Conservation (phyloP, 2,888 invertebrate genomes). For the Xestia rhomboidea region DNA sequence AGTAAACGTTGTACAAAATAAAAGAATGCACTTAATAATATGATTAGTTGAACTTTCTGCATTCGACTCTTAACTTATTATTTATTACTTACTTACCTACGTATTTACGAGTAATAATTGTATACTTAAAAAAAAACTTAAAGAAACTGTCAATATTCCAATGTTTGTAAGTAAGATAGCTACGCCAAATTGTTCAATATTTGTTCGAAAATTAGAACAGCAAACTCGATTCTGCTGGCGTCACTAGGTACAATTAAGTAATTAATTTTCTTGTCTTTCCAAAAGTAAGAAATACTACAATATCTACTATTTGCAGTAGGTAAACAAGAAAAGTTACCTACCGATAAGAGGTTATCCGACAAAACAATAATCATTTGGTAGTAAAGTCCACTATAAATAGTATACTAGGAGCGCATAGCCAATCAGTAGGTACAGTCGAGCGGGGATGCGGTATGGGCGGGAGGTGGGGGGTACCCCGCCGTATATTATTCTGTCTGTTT, state of each 20-base stretch:
- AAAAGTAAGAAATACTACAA: background rate
- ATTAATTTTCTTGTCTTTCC: background rate
- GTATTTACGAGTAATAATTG: background rate
- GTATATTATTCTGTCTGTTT: background rate
- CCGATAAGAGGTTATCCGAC: background rate
- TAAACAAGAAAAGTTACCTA: background rate
- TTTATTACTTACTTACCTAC: background rate
- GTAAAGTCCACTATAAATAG: background rate
- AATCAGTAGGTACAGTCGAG: background rate
- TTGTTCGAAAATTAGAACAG: background rate
- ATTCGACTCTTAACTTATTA: background rate
- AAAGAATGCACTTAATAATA: background rate
- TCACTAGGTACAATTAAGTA: background rate
- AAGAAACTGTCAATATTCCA: background rate
- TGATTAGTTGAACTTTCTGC: background rate
- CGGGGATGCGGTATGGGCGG: background rate
- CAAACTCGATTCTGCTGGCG: background rate
- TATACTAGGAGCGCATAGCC: background rate
- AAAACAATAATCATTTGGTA: background rate
- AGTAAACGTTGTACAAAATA: background rate
- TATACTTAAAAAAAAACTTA: background rate
- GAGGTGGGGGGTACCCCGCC: background rate
- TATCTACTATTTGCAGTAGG: no score
- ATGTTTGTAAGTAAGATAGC: background rate
- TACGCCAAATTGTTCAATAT: background rate